These are phyloP conservation scores for Isaurus tuberculatus DNA, from an alignment of 92 coral and sea anemone genomes.

Conservation along the genomic window DNA sequence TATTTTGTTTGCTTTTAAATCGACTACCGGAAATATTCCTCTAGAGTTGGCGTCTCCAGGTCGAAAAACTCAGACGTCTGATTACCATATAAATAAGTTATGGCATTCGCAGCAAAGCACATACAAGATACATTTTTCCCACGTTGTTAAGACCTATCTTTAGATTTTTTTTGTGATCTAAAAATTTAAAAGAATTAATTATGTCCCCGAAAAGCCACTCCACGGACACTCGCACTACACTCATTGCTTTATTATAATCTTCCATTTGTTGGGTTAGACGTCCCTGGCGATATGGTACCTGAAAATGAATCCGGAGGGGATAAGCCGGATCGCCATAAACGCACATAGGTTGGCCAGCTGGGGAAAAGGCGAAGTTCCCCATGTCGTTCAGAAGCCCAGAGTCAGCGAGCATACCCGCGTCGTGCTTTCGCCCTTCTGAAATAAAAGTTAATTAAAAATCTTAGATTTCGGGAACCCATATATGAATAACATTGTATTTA, in stretches of 20 bases:
- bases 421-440: slow-evolving; percentile 27
- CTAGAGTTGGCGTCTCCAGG: slow-evolving; percentile 35
- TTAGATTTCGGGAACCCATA: not conserved
- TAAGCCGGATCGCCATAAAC: slow-evolving; percentile 22
- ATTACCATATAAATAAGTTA: slow-evolving; percentile 37
- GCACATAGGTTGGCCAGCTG: slow-evolving; percentile 26
- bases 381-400: slow-evolving; percentile 30
- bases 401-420: slow-evolving; percentile 29
- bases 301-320: slow-evolving; percentile 26
- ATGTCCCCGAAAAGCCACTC: slow-evolving; percentile 31
- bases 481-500: not conserved
- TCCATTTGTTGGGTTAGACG: slow-evolving; percentile 34
- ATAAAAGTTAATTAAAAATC: not conserved
- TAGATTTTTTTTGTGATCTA: slow-evolving; percentile 15
- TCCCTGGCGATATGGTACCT: slow-evolving; percentile 32
- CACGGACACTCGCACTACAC: slow-evolving; percentile 14
- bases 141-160: slow-evolving; percentile 20
- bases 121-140: slow-evolving; percentile 30
- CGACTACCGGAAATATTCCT: slow-evolving; percentile 21
- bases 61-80: slow-evolving; percentile 33
- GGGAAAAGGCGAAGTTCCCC: slow-evolving; percentile 7
- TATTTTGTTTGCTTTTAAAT: not conserved
- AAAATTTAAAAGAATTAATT: slow-evolving; percentile 29
- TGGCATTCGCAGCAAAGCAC: slow-evolving; percentile 25
- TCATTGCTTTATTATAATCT: slow-evolving; percentile 34